Conservation (phyloP, 2,888 invertebrate genomes). For the Ceratothoa steindachneri region DNA sequence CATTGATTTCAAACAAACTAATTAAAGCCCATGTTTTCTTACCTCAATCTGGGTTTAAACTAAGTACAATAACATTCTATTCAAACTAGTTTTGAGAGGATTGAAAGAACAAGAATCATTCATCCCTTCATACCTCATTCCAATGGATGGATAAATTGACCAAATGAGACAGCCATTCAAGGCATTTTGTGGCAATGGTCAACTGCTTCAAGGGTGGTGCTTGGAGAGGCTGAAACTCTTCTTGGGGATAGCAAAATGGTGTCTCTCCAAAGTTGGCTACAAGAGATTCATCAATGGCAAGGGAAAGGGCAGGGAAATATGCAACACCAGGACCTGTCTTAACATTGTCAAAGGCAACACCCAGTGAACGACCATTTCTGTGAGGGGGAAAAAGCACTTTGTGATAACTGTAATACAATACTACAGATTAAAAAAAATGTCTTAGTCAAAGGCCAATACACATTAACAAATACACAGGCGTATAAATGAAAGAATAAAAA, state of each 20-base stretch:
- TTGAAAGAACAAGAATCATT: too few relatives aligned
- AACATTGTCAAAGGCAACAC: conserved; percentile 68
- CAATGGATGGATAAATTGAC: conserved; percentile 50
- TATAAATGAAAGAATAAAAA: too few relatives aligned
- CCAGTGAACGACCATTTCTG: conserved; percentile 72
- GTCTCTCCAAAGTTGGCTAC: conserved; percentile 74
- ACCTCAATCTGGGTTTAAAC: too few relatives aligned
- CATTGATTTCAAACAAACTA: too few relatives aligned
- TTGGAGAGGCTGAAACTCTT: conserved; percentile 66
- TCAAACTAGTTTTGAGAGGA: too few relatives aligned
- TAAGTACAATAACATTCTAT: too few relatives aligned
- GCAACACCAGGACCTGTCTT: conserved; percentile 68
- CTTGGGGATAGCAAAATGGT: conserved; percentile 65
- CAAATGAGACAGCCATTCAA: conserved; percentile 56
- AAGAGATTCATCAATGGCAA: conserved; percentile 70
- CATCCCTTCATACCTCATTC: conserved; percentile 17
- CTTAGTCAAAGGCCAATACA: too few relatives aligned
- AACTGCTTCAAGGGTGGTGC: conserved; percentile 50
- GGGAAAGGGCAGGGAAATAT: conserved; percentile 74
- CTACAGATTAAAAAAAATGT: too few relatives aligned
- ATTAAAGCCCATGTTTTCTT: too few relatives aligned
- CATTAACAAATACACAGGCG: too few relatives aligned
- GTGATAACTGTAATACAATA: too few relatives aligned
- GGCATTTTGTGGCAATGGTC: conserved; percentile 55
- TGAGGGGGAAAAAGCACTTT: conserved; percentile 48